These are phyloP conservation scores for Peromyscus maniculatus DNA, from an alignment of 2,113 vertebrate species.

Conservation along the genomic window DNA sequence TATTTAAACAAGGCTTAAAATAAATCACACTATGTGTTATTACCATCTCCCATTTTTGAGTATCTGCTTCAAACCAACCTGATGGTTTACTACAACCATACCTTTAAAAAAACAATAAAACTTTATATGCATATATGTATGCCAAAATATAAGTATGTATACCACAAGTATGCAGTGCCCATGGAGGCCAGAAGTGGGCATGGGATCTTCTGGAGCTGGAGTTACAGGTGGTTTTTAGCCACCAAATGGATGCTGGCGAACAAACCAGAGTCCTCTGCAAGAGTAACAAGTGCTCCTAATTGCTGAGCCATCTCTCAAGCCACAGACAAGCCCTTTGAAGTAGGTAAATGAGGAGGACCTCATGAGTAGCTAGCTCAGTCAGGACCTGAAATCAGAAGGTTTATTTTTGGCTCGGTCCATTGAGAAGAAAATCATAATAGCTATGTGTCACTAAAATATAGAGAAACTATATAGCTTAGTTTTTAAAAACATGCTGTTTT, in stretches of 20 bases:
- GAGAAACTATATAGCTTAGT: neutral
- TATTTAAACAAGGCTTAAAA: constrained; percentile 13
- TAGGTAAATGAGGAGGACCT: neutral
- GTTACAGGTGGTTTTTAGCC: neutral
- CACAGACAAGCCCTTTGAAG: neutral
- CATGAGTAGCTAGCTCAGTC: neutral
- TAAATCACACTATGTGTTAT: constrained; percentile 33
- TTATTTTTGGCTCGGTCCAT: neutral
- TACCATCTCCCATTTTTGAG: neutral
- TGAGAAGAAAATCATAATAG: constrained; percentile 3
- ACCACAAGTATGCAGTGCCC: neutral
- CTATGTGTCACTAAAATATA: neutral
- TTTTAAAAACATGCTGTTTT: constrained; percentile 4
- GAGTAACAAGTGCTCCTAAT: neutral
- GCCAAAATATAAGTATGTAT: neutral
- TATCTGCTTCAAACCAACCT: neutral
- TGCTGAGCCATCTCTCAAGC: neutral
- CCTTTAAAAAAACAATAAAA: neutral
- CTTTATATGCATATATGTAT: neutral
- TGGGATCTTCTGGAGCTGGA: neutral
- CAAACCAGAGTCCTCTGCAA: neutral
- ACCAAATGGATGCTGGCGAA: neutral
- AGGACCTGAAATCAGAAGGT: neutral
- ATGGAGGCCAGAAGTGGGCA: too few species aligned
- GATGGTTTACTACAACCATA: neutral